These are phyloP conservation scores for Dromaius novaehollandiae DNA, from an alignment of 2,113 vertebrate genomes.

Conservation along the genomic window DNA sequence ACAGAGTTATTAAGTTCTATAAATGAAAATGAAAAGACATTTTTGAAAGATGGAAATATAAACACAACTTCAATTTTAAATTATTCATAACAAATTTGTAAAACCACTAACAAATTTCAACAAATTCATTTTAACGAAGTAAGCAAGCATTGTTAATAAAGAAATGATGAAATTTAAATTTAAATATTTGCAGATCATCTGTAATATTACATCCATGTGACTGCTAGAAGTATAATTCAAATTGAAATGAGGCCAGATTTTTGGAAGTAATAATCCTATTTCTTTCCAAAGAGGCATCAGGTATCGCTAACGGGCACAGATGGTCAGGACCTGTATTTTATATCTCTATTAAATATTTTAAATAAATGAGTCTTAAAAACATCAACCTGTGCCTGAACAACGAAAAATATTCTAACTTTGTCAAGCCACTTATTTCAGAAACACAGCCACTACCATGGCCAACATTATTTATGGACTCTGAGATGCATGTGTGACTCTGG, in stretches of 20 bases:
- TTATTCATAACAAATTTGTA: neutral
- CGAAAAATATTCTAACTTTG: neutral
- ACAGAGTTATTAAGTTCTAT: neutral
- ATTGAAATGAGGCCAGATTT: neutral
- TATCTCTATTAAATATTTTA: neutral
- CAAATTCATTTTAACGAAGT: neutral
- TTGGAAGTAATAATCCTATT: neutral
- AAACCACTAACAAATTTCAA: neutral
- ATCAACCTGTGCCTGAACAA: neutral
- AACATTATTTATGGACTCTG: neutral
- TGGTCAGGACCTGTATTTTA: neutral
- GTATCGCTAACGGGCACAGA: neutral
- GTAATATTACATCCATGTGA: neutral
- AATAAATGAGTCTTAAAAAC: neutral
- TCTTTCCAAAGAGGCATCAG: neutral
- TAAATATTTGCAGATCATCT: neutral
- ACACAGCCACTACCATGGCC: neutral
- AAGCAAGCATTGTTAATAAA: neutral
- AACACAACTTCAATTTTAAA: neutral
- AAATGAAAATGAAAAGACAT: neutral
- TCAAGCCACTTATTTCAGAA: neutral
- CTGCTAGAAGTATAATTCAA: fast-evolving
- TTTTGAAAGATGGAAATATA: neutral
- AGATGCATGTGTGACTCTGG: neutral
- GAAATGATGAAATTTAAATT: neutral